Evolutionary conservation across 1,140 invertebrate species (phyloP), one percentile per base, ranked within the genome.

Genomic region (Mamestra configurata): DNA sequence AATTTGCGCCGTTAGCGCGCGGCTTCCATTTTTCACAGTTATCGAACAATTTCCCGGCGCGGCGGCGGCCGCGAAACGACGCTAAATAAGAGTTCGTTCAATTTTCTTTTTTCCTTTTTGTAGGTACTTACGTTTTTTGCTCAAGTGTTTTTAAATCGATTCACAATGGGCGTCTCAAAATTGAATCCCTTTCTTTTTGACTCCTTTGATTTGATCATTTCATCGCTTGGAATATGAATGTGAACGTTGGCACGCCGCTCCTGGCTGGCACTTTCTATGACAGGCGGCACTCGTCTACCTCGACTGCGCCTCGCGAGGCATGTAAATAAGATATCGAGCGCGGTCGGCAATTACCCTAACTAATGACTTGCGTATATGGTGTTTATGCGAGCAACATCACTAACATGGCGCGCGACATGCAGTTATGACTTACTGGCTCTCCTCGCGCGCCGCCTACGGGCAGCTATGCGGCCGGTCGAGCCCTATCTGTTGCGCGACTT

Each of bases 11-110:
- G 89, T 90, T 90, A 90, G 82, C 78, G 66, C 11, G 18, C 53
- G 6, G 78, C 77, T 82, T 88, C 86, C 78, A 89, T 90, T 90
- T 89, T 90, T 89, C 88, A 89, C 89, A 86, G 89, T 85, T 87
- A 90, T 89, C 88, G 85, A 88, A 84, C 88, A 89, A 88, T 87
- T 82, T 43, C 64, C 77, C 79, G 31, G 80, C 75, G 59, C 57
- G n/a, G n/a, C n/a, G n/a, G n/a, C n/a, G n/a, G 4, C 59, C 24
- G 76, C 77, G 55, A 43, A 90, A 91, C 84, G 66, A 89, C 31
- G 81, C 81, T 89, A 91, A 93, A 84, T 86, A 86, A 92, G 86
- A 87, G 89, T 77, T 73, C 80, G 53, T 80, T 84, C 80, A 82
- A 84, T 88, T 85, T 90, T 77, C 80, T 82, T 82, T 61, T 71